Evolutionary conservation across 2,797 vertebrate species (phyloP), one percentile per base, ranked within the genome.

Genomic region (Sebastes variabilis): DNA sequence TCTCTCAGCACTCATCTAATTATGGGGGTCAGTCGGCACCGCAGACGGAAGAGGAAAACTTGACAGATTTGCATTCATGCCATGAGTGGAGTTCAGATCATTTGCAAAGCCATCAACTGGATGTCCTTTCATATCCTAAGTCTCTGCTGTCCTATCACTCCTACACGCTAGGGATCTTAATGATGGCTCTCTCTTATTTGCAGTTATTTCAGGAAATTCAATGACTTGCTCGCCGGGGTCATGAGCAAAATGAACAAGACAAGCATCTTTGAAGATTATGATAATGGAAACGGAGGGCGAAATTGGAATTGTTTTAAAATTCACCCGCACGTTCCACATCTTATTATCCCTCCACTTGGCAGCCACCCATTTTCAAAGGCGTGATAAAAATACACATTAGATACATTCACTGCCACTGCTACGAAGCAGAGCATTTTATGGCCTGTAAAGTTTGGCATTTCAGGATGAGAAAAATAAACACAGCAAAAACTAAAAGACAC

Each of bases 201-300:
- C 92, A 94, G 96, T 95, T 95, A 93, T 94, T 95, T 95, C 92
- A 92, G 93, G 94, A 94, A 94, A 95, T 93, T 93, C 92, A 89
- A 87, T 91, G 94, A 94, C 95, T 94, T 93, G 88, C 93, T 94
- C 91, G 88, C 91, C 61, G 66, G 94, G 96, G 95, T 96, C 95
- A 95, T 88, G 90, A 94, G 89, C 91, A 91, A 95, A 96, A 96
- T 94, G 95, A 96, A 96, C 92, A 93, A 95, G 95, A 96, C 95
- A 95, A 96, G 95, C 94, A 95, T 95, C 95, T 96, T 95, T 95
- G 94, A 95, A 95, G 95, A 96, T 96, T 95, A 96, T 95, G 94
- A 95, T 96, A 95, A 96, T 96, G 92, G 91, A 85, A 91, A 91
- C 27, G 82, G 92, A 92, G 85, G 91, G 88, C 84, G 88, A 93